Conservation (phyloP, 2,888 invertebrate species). For the Physocephala rufipes region DNA sequence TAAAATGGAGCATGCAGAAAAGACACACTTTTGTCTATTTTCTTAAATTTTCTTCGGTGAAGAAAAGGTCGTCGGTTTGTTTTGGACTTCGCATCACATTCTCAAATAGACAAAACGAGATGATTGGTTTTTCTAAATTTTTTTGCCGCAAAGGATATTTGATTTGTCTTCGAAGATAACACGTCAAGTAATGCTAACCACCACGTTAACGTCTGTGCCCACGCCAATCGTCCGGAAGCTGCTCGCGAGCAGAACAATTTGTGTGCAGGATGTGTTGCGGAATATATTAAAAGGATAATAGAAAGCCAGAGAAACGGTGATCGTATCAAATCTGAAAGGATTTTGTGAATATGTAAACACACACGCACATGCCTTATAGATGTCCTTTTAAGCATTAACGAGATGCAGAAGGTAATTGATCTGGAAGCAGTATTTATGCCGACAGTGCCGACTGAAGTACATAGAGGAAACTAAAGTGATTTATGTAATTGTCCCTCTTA, state of each 20-base stretch:
- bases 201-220: slow-evolving; percentile 1
- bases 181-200: neutral
- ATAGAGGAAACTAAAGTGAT: slow-evolving; percentile 19
- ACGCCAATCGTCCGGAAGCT: slow-evolving; percentile 29
- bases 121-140: slow-evolving; percentile 11
- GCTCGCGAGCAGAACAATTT: slow-evolving; percentile 60
- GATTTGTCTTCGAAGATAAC: slow-evolving; percentile 39
- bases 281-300: slow-evolving; percentile 65
- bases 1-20: no score
- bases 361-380: no score
- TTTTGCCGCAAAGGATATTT: slow-evolving; percentile 46
- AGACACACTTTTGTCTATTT: no score
- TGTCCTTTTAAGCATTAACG: no score
- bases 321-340: slow-evolving; percentile 42
- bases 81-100: slow-evolving; percentile 51
- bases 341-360: slow-evolving; percentile 21
- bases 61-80: slow-evolving; percentile 45
- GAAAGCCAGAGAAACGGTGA: slow-evolving; percentile 41
- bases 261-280: slow-evolving; percentile 66
- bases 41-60: no score
- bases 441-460: neutral
- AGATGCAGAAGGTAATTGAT: no score
- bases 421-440: no score
- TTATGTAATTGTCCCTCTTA: slow-evolving; percentile 20
- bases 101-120: slow-evolving; percentile 36